These are phyloP conservation scores for Trypoxylon attenuatum DNA, from an alignment of 2,888 invertebrate genomes.

Conservation along the genomic window DNA sequence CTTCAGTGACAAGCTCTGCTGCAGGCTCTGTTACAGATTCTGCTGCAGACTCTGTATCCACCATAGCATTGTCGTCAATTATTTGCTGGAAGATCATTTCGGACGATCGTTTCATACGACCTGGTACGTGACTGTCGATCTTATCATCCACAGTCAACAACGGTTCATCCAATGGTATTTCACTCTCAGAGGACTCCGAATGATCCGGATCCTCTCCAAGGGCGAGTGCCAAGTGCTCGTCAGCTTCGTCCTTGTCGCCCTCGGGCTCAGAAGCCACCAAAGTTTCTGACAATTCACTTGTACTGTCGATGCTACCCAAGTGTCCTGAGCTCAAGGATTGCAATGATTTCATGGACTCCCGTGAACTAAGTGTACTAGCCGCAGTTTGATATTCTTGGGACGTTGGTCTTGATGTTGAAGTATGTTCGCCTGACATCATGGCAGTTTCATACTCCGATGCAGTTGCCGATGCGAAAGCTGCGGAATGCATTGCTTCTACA, in stretches of 20 bases:
- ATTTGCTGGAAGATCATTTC: conserved; percentile 91
- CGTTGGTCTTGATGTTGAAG: conserved; percentile 82
- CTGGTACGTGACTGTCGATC: conserved; percentile 75
- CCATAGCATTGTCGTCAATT: conserved; percentile 73
- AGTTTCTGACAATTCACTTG: conserved; percentile 94
- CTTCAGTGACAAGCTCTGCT: no score
- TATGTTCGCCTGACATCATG: conserved; percentile 86
- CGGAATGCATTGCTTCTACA: conserved; percentile 82
- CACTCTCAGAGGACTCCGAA: conserved; percentile 59
- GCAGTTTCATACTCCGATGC: conserved; percentile 93
- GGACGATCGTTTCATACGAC: conserved; percentile 89
- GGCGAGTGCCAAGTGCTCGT: conserved; percentile 75
- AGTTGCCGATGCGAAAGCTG: conserved; percentile 77
- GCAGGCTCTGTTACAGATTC: conserved; percentile 50
- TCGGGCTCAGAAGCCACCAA: conserved; percentile 91
- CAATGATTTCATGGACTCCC: conserved; percentile 92
- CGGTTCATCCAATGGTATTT: conserved; percentile 57
- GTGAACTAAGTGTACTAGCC: conserved; percentile 89
- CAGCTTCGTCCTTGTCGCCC: conserved; percentile 81
- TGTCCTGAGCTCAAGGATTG: conserved; percentile 93
- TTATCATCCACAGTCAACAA: conserved; percentile 71
- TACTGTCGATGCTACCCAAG: conserved; percentile 88
- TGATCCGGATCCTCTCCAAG: conserved; percentile 70
- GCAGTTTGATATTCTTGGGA: conserved; percentile 92
- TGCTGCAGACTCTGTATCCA: conserved; percentile 17